Percentiles rank a stretch among this genome's conserved stretches.
These are phyloP conservation scores for Marisa cornuarietis DNA, from an alignment of 1,140 invertebrate species.

Conservation along the genomic window DNA sequence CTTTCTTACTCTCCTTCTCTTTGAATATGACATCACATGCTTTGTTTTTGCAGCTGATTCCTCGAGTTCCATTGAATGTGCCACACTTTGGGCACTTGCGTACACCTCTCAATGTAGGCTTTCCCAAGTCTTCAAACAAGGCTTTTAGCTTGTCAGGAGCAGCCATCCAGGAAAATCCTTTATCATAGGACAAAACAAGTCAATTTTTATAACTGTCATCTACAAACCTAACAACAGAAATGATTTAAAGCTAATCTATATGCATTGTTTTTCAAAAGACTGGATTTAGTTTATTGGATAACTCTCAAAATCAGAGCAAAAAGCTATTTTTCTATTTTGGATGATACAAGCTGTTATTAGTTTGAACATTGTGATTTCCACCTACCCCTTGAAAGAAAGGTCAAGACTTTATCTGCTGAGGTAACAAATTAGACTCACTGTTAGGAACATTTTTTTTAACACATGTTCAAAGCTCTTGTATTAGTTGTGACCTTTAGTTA, in stretches of 20 bases:
- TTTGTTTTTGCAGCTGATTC: constrained; percentile 81
- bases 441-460: no score
- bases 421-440: no score
- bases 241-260: background rate
- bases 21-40: constrained; percentile 78
- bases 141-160: constrained; percentile 63
- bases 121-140: constrained; percentile 74
- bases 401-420: no score
- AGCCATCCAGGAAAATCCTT: constrained; percentile 9
- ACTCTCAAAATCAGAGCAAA: background rate
- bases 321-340: background rate
- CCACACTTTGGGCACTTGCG: constrained; percentile 83
- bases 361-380: no score
- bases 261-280: no score
- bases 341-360: background rate
- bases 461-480: no score
- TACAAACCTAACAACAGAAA: background rate
- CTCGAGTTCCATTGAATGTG: constrained; percentile 80
- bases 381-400: no score
- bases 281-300: background rate
- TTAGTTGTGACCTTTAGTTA: no score
- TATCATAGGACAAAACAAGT: background rate
- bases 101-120: constrained; percentile 76
- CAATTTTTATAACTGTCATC: background rate
- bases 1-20: constrained; percentile 74